A percentile compares a stretch with the other conserved stretches of the same genome.
Conservation (phyloP, 2,797 vertebrate species). For the Sus cebifrons region DNA sequence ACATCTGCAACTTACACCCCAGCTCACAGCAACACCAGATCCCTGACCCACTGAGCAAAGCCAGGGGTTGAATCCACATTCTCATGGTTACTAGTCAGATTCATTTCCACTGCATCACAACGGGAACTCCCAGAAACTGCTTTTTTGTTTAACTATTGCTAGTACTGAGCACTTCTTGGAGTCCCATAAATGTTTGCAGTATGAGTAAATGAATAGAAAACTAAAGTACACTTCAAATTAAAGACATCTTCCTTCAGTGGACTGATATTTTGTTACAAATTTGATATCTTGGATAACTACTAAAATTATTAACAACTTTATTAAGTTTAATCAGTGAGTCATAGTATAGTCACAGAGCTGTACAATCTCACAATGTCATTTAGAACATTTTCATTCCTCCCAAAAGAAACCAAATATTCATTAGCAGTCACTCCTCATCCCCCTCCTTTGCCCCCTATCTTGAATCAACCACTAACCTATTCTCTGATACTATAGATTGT, state of each 20-base stretch:
- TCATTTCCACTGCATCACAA: too few relatives aligned
- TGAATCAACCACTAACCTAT: neutral
- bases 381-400: neutral
- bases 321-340: neutral
- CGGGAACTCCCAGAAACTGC: too few relatives aligned
- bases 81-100: too few relatives aligned
- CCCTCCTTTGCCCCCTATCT: too few relatives aligned
- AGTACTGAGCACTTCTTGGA: neutral
- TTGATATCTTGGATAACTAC: neutral
- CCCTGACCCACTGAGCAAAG: too few relatives aligned
- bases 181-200: neutral
- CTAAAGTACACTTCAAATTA: neutral
- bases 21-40: too few relatives aligned
- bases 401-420: neutral
- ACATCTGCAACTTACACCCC: too few relatives aligned
- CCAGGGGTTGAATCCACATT: too few relatives aligned
- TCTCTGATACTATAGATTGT: neutral
- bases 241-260: neutral
- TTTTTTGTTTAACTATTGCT: neutral
- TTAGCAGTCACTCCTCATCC: neutral
- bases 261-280: neutral
- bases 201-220: conserved; percentile 2
- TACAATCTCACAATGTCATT: neutral
- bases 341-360: neutral
- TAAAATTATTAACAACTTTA: neutral